Base-by-base conservation (phyloP, 2,797 vertebrate genomes). In the Xyrichtys novacula region DNA sequence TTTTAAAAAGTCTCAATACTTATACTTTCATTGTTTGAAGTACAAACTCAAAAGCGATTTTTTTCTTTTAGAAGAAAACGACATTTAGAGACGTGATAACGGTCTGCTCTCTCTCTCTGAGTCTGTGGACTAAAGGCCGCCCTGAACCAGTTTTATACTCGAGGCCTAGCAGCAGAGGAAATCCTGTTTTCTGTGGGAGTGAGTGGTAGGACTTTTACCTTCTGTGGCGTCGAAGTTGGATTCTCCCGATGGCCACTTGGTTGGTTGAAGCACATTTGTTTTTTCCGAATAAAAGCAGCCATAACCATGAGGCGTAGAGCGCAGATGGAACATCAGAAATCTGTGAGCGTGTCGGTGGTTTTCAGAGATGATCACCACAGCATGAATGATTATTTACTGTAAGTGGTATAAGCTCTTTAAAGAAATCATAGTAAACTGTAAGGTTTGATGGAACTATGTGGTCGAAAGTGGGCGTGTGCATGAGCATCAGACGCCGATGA, bases 11-110 rank as follows among this genome's bases (percentile, higher is more conserved):
- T 76, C 70, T 69, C 28, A 36, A 60, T 54, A 50, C 25, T 52
- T 78, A 50, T 52, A 65, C 65, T 72, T 81, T 74, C 42, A 76
- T 75, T 83, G 48, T 77, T 80, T 80, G 63, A 85, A 83, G 78
- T 74, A 44, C 31, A 75, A 72, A 77, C 53, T 50, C 15, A 61
- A 48, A 34, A 43, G 19, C 7, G 0, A 12, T n/a, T 54, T 42
- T 78, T 59, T 74, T 69, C 64, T 68, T 63, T 83, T 3, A 62
- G 71, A 60, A 63, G 71, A 77, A 71, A 78, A 32, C 7, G 15
- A 54, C 46, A 28, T 10, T 52, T 64, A 48, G 55, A 53, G 22
- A 8, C 44, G 5, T 0, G 7, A 56, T 59, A 17, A 44, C 48
- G 10, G 50, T 55, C 22, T 58, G 57, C 43, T 67, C 56, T n/a